Percentiles rank a stretch among this genome's conserved stretches.
These are phyloP conservation scores for Ophioderma brevispina DNA, from an alignment of 35 echinoderm and acorn worm genomes.

Conservation along the genomic window DNA sequence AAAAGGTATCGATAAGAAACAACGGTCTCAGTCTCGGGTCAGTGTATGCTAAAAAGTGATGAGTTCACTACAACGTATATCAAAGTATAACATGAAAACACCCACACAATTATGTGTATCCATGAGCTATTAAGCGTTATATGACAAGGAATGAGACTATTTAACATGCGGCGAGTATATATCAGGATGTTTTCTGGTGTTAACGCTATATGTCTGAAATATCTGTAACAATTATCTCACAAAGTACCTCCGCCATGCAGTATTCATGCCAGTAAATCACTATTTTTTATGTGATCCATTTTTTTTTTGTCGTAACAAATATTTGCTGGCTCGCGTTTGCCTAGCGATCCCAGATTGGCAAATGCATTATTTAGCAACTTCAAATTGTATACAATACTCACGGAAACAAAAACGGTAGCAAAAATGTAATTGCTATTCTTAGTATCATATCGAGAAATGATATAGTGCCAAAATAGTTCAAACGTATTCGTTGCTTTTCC, in stretches of 20 bases:
- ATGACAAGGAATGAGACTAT: conserved; percentile 5
- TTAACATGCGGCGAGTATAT: not conserved
- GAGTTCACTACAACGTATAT: not conserved
- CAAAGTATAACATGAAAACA: not conserved
- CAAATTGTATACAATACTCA: conserved; percentile 3
- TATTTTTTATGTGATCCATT: not conserved
- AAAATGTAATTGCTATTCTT: not conserved
- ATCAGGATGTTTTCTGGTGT: not conserved
- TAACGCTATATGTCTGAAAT: not conserved
- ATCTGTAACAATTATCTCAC: not conserved
- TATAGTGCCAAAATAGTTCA: not conserved
- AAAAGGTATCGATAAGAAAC: not conserved
- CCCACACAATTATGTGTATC: not conserved
- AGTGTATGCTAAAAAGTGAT: not conserved
- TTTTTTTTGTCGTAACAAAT: not conserved
- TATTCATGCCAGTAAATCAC: not conserved
- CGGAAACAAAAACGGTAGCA: not conserved
- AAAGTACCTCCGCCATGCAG: not conserved
- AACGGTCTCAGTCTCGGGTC: not conserved
- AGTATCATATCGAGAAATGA: not conserved
- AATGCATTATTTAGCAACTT: not conserved
- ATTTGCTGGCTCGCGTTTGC: not conserved
- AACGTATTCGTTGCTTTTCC: not conserved
- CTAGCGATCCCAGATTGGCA: not conserved
- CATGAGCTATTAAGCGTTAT: conserved; percentile 6